phyloP scores from a whole-genome alignment of 2,888 invertebrate genomes.

The Tolmerus cingulatus region DNA sequence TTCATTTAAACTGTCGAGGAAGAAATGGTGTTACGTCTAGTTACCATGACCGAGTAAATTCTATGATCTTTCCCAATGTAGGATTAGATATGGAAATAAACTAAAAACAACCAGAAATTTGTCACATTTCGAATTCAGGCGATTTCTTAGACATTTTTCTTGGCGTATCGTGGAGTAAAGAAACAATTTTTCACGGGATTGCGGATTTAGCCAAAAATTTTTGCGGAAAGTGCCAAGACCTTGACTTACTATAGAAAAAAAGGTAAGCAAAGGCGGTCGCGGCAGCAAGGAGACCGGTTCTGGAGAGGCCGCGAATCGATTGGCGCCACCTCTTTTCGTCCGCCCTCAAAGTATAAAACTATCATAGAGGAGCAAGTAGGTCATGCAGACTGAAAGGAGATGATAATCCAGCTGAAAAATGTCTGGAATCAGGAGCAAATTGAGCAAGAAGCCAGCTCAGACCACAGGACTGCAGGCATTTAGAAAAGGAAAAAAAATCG shows the following conservation, averaged over 20 bases:
- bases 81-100: background rate
- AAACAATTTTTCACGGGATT: background rate
- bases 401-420: background rate
- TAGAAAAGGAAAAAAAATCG: background rate
- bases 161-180: background rate
- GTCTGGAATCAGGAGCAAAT: background rate
- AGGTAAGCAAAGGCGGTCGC: background rate
- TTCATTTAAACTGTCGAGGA: background rate
- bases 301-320: background rate
- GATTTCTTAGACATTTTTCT: background rate
- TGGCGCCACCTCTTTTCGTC: background rate
- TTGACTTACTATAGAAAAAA: background rate
- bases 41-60: background rate
- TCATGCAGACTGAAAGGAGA: background rate
- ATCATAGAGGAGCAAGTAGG: background rate
- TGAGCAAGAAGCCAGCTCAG: background rate
- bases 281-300: background rate
- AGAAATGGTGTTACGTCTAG: background rate
- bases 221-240: background rate
- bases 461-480: background rate
- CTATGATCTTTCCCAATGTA: background rate
- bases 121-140: background rate
- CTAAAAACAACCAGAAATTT: background rate
- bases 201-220: background rate
- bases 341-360: background rate